Evolutionary conservation across 2,888 invertebrate genomes (phyloP), one percentile per base, ranked within the genome.

Genomic region (Athalia cordata): DNA sequence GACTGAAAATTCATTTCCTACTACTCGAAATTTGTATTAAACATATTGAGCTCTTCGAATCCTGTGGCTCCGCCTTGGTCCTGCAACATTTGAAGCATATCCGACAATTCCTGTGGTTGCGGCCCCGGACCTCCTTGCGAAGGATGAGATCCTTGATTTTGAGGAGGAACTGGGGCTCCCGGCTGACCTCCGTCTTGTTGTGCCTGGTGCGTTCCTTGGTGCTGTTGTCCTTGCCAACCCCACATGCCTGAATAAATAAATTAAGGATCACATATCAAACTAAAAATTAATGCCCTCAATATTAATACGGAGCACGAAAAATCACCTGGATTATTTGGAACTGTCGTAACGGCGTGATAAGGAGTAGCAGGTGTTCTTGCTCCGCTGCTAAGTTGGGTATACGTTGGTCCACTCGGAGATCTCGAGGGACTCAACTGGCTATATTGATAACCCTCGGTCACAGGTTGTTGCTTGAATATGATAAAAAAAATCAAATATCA

Each of bases 41-140:
- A 97, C 97, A 97, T 97, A 88, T 95, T 96, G 86, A 97, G 93
- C 90, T 97, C 97, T 89, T 97, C 97, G 89, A 97, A 97, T 49
- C 96, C 94, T 79, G 96, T 93, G 59, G 95, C 93, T 74, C 94
- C 95, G 85, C 95, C 94, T 89, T 96, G 96, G 91, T 97, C 96
- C 79, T 92, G 92, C 78, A 98, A 91, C 94, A 98, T 97, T 91
- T 97, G 97, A 85, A 98, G 92, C 97, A 98, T 97, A 87, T 98
- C 97, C 13, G 96, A 95, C 78, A 97, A 93, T 91, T 97, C 97
- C 86, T 95, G 95, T 6, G 94, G 94, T 84, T 94, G 94, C 61
- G 94, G 93, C 62, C 93, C 93, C 78, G 93, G 93, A 50, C 91
- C 91, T 64, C 91, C 91, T 62, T 92, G 90, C 79, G 89, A 83